phyloP scores from a whole-genome alignment of 2,797 vertebrate genomes.

The Neosilurus mollespiculum region DNA sequence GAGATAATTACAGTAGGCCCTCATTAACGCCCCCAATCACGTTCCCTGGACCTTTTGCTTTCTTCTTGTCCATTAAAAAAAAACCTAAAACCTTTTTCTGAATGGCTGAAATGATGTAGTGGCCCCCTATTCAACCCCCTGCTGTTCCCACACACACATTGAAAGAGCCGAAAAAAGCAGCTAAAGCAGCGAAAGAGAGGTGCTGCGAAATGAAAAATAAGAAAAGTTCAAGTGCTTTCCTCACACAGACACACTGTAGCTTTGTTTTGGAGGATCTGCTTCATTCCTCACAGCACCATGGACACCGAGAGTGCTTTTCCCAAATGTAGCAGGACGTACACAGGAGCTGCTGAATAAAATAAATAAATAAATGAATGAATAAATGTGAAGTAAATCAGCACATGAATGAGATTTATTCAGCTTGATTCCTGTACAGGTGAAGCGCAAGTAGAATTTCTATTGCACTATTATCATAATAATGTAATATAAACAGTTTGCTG shows the following conservation, averaged over 20 bases:
- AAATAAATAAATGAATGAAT: too few species aligned
- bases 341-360: neutral
- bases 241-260: slow-evolving; percentile 49
- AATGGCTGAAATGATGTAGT: slow-evolving; percentile 45
- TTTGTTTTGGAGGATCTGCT: slow-evolving; percentile 51
- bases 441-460: neutral
- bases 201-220: slow-evolving; percentile 21
- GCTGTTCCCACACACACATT: slow-evolving; percentile 73
- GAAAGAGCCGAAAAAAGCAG: slow-evolving; percentile 45
- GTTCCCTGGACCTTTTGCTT: slow-evolving; percentile 15
- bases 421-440: neutral
- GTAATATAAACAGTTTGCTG: neutral
- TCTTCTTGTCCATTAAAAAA: slow-evolving; percentile 22
- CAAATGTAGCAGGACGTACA: slow-evolving; percentile 48
- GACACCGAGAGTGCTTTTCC: slow-evolving; percentile 43
- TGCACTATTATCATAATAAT: slow-evolving; percentile 9
- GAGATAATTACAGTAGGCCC: slow-evolving; percentile 33
- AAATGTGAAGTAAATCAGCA: slow-evolving; percentile 7
- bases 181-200: slow-evolving; percentile 21
- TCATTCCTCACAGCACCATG: slow-evolving; percentile 52
- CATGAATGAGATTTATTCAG: neutral
- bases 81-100: neutral
- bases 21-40: slow-evolving; percentile 23
- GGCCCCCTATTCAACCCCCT: slow-evolving; percentile 71
- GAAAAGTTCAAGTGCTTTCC: slow-evolving; percentile 42